Base-by-base conservation (phyloP, 2,797 vertebrate species). In the Aeoliscus strigatus region DNA sequence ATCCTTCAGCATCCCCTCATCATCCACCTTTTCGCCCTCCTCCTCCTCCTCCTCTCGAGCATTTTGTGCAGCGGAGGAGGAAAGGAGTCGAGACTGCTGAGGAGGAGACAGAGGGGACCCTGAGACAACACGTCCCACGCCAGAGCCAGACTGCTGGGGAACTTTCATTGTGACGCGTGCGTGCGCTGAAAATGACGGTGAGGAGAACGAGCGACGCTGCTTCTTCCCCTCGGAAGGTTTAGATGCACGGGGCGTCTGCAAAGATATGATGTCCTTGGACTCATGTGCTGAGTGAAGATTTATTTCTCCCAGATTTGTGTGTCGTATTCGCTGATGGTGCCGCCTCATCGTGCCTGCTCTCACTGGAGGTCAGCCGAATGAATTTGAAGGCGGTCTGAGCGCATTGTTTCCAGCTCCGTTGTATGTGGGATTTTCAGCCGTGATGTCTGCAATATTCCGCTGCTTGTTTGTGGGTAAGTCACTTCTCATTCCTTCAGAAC, bases 401-500 rank as follows among this genome's bases (percentile, higher is more conserved):
- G 79, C 74, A 77, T 83, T 82, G 80, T 81, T 75, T 83, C 68
- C 78, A 81, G 68, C 75, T 53, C 66, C 68, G 66, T 51, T 66
- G 57, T 74, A 52, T 69, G 34, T 79, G 80, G 87, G 86, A 89
- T 82, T 83, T 75, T 77, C 61, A 74, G 84, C 81, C 80, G 81
- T 60, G 81, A 90, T 90, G 89, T 86, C 86, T 87, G 81, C 84
- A 63, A 78, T 62, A 58, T 82, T 77, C 45, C 69, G 67, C 62
- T 84, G 79, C 79, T 84, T 86, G 81, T 84, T 87, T 81, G 79
- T 89, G 63, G 87, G 89, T 90, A 80, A 89, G 89, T 88, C 74
- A 60, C 60, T 66, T 68, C 55, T 29, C 51, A 25, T 70, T 65
- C 53, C 30, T 51, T n/a, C n/a, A n/a, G n/a, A n/a, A n/a, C n/a